Evolutionary conservation across 2,888 invertebrate genomes (phyloP).

Genomic region (Tupiocoris notatus): DNA sequence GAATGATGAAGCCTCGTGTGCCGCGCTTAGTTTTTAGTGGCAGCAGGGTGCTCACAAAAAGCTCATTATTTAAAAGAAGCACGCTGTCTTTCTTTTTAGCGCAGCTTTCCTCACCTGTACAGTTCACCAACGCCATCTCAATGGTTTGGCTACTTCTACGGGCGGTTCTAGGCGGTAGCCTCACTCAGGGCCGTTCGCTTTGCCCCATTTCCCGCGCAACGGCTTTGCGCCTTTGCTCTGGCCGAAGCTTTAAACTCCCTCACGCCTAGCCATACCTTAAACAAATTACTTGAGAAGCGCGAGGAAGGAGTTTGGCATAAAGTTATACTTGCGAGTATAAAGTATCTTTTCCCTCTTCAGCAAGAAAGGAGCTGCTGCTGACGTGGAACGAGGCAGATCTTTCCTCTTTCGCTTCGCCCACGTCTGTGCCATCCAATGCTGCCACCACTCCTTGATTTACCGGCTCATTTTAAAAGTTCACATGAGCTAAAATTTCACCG

Average conservation of each 20-base stretch:
- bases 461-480: constrained; percentile 23
- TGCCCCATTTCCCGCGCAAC: neutral
- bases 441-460: constrained; percentile 23
- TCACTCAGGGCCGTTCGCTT: neutral
- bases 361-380: neutral
- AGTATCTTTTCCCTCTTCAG: constrained; percentile 11
- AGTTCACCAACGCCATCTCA: neutral
- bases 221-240: neutral
- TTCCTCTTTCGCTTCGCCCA: no score
- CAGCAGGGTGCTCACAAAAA: no score
- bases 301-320: constrained; percentile 1
- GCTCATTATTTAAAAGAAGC: neutral
- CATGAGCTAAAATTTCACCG: neutral
- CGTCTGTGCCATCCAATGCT: constrained; percentile 10
- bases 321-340: constrained; percentile 11
- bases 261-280: constrained; percentile 3
- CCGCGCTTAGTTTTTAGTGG: no score
- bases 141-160: neutral
- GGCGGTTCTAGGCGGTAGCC: neutral
- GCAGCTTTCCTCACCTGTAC: neutral
- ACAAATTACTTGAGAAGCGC: constrained; percentile 3
- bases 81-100: neutral
- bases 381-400: neutral
- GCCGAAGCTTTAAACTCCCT: neutral
- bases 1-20: no score